Evolutionary conservation across 2,797 vertebrate species (phyloP).

Genomic region (Myotis findleyi): DNA sequence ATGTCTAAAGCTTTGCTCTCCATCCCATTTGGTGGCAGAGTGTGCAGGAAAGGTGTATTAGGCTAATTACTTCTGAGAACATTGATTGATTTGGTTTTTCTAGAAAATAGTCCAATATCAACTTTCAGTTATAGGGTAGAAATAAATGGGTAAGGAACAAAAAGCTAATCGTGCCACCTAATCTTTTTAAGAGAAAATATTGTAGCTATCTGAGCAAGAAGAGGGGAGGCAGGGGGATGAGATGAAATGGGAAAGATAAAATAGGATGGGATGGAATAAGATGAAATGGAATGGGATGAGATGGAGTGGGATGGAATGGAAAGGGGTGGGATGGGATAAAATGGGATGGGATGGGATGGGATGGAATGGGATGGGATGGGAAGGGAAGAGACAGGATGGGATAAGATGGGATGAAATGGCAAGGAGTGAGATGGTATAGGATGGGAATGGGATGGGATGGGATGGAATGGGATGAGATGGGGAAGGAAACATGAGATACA

Average conservation of each 20-base stretch:
- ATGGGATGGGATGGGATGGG: too few species aligned
- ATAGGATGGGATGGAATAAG: too few species aligned
- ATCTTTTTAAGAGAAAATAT: background rate
- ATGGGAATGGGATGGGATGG: too few species aligned
- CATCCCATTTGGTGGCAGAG: background rate
- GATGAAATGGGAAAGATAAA: too few species aligned
- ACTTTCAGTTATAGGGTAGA: background rate
- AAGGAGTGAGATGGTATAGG: too few species aligned
- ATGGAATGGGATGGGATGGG: fast-evolving
- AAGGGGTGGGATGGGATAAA: background rate
- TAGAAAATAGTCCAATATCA: background rate
- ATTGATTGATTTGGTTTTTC: background rate
- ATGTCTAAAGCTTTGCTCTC: background rate
- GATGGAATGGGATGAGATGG: background rate
- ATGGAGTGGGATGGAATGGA: too few species aligned
- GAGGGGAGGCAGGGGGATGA: background rate
- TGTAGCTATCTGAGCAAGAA: background rate
- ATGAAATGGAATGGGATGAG: too few species aligned
- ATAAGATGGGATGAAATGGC: too few species aligned
- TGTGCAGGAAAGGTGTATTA: background rate
- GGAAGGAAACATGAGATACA: background rate
- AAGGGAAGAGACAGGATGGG: too few species aligned
- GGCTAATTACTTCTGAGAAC: constrained; percentile 29
- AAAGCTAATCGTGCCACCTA: background rate
- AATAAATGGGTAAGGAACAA: background rate